Evolutionary conservation across 2,888 invertebrate genomes (phyloP).

Genomic region (Encarsia formosa): DNA sequence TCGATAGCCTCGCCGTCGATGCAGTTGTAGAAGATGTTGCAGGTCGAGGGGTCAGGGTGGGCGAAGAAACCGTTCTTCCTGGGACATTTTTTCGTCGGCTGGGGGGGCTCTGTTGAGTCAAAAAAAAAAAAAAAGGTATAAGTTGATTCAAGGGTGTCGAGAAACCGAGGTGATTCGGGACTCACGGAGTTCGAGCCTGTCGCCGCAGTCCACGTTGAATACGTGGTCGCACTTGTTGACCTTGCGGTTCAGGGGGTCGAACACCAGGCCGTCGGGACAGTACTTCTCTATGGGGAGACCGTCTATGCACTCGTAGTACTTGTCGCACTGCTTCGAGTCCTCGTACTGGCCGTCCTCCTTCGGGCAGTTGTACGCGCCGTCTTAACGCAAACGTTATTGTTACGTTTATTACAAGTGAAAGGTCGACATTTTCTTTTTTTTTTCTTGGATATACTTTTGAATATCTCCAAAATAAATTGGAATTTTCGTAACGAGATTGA

Average conservation of each 20-base stretch:
- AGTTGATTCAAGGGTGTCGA: not conserved
- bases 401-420: too few relatives aligned
- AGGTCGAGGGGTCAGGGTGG: slow-evolving; percentile 76
- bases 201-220: slow-evolving; percentile 88
- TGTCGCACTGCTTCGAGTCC: slow-evolving; percentile 79
- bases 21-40: slow-evolving; percentile 85
- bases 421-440: not conserved
- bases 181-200: slow-evolving; percentile 85
- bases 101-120: slow-evolving; percentile 65
- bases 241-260: slow-evolving; percentile 79
- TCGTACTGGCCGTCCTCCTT: slow-evolving; percentile 77
- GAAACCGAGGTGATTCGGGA: too few relatives aligned
- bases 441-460: too few relatives aligned
- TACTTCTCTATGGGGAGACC: slow-evolving; percentile 69
- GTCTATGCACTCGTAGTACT: slow-evolving; percentile 75
- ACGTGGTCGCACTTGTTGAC: slow-evolving; percentile 89
- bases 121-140: slow-evolving; percentile 1
- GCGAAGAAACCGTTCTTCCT: slow-evolving; percentile 88
- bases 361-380: slow-evolving; percentile 72
- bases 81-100: slow-evolving; percentile 69
- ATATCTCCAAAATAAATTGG: too few relatives aligned
- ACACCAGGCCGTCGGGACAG: slow-evolving; percentile 85
- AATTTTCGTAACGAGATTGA: too few relatives aligned
- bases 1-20: slow-evolving; percentile 79
- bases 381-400: too few relatives aligned